These are phyloP conservation scores for Conchocele bisecta DNA, from an alignment of 2,888 invertebrate species.

Conservation along the genomic window DNA sequence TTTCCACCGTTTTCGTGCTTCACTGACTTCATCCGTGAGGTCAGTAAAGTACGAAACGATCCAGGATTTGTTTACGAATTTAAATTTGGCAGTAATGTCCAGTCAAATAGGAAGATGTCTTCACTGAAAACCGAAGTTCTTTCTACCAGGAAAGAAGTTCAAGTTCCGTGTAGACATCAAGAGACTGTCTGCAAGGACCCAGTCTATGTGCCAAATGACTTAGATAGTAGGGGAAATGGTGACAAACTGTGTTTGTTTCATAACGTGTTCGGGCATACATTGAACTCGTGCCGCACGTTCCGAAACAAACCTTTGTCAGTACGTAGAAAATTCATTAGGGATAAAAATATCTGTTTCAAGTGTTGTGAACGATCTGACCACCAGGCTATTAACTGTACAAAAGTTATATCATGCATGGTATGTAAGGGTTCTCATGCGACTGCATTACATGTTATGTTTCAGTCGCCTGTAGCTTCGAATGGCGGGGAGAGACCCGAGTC, in stretches of 20 bases:
- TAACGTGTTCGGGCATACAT: not conserved
- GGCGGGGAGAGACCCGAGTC: no score
- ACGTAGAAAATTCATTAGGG: slow-evolving; percentile 12
- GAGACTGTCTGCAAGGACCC: no score
- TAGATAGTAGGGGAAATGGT: no score
- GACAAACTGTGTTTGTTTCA: slow-evolving; percentile 1
- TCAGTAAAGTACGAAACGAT: slow-evolving; percentile 10
- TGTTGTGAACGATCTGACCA: not conserved
- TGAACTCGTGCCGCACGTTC: slow-evolving; percentile 14
- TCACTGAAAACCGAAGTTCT: slow-evolving; percentile 9
- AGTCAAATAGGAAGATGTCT: not conserved
- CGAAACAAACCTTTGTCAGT: slow-evolving; percentile 3
- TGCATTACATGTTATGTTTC: no score
- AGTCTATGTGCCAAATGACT: no score
- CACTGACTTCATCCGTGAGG: not conserved
- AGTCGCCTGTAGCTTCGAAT: no score
- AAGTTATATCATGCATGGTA: not conserved
- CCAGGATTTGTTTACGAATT: slow-evolving; percentile 9
- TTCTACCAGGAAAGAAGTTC: no score
- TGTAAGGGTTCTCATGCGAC: no score
- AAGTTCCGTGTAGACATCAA: no score
- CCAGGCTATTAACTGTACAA: not conserved
- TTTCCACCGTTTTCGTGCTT: slow-evolving; percentile 11
- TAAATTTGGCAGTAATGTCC: not conserved
- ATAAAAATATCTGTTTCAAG: slow-evolving; percentile 15